Percentiles rank a stretch among this genome's conserved stretches.
phyloP scores from a whole-genome alignment of 2,113 vertebrate species.

The Siniperca chuatsi region DNA sequence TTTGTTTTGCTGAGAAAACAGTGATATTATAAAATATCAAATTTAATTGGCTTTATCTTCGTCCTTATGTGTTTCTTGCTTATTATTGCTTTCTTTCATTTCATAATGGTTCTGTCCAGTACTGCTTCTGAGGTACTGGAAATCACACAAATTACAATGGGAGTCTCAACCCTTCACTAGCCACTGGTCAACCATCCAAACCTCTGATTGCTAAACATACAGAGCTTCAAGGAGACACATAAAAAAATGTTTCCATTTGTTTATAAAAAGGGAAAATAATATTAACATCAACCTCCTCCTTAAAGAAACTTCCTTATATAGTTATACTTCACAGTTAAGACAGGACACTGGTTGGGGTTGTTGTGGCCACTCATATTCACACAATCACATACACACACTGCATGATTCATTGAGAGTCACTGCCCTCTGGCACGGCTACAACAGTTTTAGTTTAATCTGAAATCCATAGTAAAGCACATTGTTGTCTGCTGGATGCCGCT shows the following conservation, averaged over 20 bases:
- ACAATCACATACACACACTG: constrained; percentile 55
- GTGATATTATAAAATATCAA: constrained; percentile 55
- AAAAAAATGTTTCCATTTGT: constrained; percentile 62
- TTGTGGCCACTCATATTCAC: constrained; percentile 53
- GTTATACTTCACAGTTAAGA: constrained; percentile 76
- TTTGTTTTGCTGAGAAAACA: constrained; percentile 48
- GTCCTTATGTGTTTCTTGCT: constrained; percentile 36
- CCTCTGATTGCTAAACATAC: constrained; percentile 69
- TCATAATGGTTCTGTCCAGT: constrained; percentile 47
- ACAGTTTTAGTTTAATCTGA: constrained; percentile 58
- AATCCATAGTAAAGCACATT: constrained; percentile 71
- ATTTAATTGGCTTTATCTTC: constrained; percentile 55
- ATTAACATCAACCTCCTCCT: constrained; percentile 40
- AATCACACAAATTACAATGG: constrained; percentile 30
- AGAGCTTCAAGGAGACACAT: constrained; percentile 63
- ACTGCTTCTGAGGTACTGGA: constrained; percentile 37
- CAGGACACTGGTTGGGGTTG: constrained; percentile 73
- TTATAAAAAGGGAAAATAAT: constrained; percentile 62
- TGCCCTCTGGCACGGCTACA: constrained; percentile 60
- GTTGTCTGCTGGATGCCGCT: constrained; percentile 70
- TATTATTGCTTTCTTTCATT: constrained; percentile 77
- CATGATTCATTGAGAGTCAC: constrained; percentile 60
- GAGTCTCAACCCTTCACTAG: constrained; percentile 41
- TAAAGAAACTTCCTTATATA: constrained; percentile 63
- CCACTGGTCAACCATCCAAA: constrained; percentile 49